Evolutionary conservation across 2,888 invertebrate species (phyloP).

Genomic region (Willowsia nigromaculata): DNA sequence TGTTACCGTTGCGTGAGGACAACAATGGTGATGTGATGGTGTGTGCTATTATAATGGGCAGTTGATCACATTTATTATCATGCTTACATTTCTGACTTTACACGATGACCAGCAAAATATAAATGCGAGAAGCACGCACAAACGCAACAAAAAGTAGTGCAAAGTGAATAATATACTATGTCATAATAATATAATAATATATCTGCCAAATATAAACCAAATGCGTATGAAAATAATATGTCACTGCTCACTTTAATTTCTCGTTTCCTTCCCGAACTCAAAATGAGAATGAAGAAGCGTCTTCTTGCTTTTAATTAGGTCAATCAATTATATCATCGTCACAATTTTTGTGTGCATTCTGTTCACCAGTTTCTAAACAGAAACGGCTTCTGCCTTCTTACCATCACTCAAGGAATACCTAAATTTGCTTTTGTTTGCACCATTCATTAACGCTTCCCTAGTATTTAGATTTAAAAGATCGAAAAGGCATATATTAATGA

Average conservation of each 20-base stretch:
- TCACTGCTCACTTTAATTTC: conserved; percentile 2
- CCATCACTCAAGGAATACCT: not conserved
- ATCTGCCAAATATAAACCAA: no score
- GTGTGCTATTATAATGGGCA: conserved; percentile 3
- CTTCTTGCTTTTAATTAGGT: conserved; percentile 34
- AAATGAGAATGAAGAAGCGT: not conserved
- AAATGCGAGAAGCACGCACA: not conserved
- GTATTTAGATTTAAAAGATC: no score
- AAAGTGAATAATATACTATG: not conserved
- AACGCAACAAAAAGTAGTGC: not conserved
- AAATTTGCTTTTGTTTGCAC: not conserved
- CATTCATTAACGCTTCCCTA: not conserved
- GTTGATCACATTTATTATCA: not conserved
- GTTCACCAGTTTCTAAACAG: not conserved
- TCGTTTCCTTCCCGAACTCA: conserved; percentile 12
- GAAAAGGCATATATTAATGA: no score
- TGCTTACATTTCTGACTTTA: not conserved
- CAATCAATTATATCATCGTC: conserved; percentile 9
- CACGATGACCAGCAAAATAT: not conserved
- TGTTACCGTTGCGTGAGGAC: conserved; percentile 12
- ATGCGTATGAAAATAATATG: not conserved
- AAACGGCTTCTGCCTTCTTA: not conserved
- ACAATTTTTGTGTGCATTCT: not conserved
- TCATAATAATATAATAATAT: no score
- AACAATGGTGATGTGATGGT: conserved; percentile 15